Base-by-base conservation (phyloP, 92 coral and sea anemone genomes). In the Palythoa caribaeorum region DNA sequence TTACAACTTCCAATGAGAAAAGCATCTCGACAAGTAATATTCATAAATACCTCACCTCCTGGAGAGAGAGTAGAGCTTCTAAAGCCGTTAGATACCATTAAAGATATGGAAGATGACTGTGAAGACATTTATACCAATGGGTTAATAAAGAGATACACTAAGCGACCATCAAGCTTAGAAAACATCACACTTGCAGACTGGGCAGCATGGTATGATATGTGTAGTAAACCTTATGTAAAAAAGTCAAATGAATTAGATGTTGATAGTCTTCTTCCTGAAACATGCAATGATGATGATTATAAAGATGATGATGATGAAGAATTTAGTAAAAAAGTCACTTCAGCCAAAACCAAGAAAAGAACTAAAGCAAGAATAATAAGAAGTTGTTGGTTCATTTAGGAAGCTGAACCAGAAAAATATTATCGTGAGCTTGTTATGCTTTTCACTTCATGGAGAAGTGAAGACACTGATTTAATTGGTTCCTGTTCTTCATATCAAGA, bases 131-230 rank as follows among this genome's bases (percentile, higher is more conserved):
- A 87, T 88, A 84, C 95, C 68, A 86, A 84, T 77, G 92, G 95
- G 70, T 73, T 93, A 59, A 72, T 93, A 28, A 88, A 93, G 71
- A 86, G 92, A 88, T 88, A 92, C 84, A 71, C 77, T 71, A 87
- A 92, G 83, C 93, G 95, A 10, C 93, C 95, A 73, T 48, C 69
- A 76, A 87, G 86, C 71, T 85, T 63, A 36, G 87, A 92, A 83
- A 81, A 91, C 84, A 80, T 91, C 57, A 88, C 94, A 75, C 84
- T 91, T 38, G 94, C 91, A 80, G 95, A 90, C 89, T 92, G 94
- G 94, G 94, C 86, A 63, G 94, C 92, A 85, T 92, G 92, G 94
- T 92, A 92, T 92, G 94, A 92, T 54, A 54, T 54, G 60, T 83
- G 83, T 44, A 39, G 68, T 80, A 79, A 88, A 69, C 68, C 79